phyloP scores from a whole-genome alignment of 2,113 vertebrate genomes.

The Phrynosoma platyrhinos region DNA sequence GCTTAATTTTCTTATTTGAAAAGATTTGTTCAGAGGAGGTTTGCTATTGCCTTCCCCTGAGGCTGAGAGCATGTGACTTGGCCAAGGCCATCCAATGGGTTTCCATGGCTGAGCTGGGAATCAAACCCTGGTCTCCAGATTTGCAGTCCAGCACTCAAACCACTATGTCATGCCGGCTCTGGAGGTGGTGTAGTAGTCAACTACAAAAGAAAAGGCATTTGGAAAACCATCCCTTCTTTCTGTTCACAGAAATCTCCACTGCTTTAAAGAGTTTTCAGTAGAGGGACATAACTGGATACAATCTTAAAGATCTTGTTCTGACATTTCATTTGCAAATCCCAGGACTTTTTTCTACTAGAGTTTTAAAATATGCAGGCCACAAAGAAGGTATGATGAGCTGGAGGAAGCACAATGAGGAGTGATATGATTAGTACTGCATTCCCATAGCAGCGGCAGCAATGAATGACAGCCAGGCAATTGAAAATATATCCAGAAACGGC shows the following conservation, averaged over 20 bases:
- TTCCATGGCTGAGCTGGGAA: no score
- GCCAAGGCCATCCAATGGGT: no score
- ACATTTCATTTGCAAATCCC: not conserved
- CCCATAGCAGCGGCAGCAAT: no score
- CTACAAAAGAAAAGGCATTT: not conserved
- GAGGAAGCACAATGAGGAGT: not conserved
- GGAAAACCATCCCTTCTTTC: not conserved
- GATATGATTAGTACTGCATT: not conserved
- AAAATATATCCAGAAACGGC: not conserved
- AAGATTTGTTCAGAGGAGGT: no score
- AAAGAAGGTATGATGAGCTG: rapidly evolving
- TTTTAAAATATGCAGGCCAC: not conserved
- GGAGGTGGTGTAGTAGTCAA: not conserved
- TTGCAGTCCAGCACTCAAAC: no score
- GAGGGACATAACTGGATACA: not conserved
- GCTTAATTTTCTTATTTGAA: not conserved
- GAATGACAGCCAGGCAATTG: not conserved
- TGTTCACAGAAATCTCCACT: not conserved
- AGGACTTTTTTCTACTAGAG: not conserved
- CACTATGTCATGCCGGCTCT: no score
- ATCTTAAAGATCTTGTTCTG: not conserved
- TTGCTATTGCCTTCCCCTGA: no score
- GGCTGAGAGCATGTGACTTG: no score
- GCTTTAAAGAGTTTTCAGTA: not conserved
- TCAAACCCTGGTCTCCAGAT: no score